Evolutionary conservation across 2,113 vertebrate species (phyloP), one percentile per base, ranked within the genome.

Genomic region (Syrmaticus mikado): DNA sequence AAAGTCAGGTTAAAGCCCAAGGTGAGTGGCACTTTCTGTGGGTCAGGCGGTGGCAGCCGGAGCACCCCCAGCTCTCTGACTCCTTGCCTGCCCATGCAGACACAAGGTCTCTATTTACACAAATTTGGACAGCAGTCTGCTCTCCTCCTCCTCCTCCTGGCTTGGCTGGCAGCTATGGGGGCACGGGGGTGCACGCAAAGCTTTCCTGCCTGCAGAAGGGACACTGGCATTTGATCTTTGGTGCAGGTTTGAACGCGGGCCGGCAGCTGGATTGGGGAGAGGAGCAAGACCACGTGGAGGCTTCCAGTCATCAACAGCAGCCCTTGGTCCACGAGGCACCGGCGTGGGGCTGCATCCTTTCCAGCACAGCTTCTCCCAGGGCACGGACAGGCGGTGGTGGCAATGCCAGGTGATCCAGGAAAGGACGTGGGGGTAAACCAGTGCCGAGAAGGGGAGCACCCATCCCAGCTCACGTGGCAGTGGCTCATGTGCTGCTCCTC

Each of bases 171-270:
- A 81, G 92, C 78, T 1, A 82, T 41, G 67, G 25, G 76, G 57
- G 40, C 85, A 82, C 1, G 2, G 50, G 28, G 22, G 40, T 53
- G 62, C 22, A 52, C 76, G 4, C 19, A 2, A 53, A 92, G 77
- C 77, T 76, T 40, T 62, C 53, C 83, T 6, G 10, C 38, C 1
- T 1, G 53, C 19, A 50, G 58, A 76, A 93, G 79, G 89, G 94
- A 96, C 95, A 87, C 96, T 89, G 93, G 90, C 90, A 8, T 94
- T 96, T 96, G 83, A 93, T 98, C 98, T 98, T 98, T 98, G 98
- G 98, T 98, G 97, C 95, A 93, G 94, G 96, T 96, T 79, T 91
- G 93, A 92, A 81, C 6, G 13, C 4, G 72, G 82, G 67, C 77
- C 2, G 6, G 55, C n/a, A 6, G 14, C 78, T 88, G 92, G 81